Percentiles rank a stretch among this genome's conserved stretches.
phyloP scores from a whole-genome alignment of 1,140 invertebrate genomes.

The Trichonephila inaurata region DNA sequence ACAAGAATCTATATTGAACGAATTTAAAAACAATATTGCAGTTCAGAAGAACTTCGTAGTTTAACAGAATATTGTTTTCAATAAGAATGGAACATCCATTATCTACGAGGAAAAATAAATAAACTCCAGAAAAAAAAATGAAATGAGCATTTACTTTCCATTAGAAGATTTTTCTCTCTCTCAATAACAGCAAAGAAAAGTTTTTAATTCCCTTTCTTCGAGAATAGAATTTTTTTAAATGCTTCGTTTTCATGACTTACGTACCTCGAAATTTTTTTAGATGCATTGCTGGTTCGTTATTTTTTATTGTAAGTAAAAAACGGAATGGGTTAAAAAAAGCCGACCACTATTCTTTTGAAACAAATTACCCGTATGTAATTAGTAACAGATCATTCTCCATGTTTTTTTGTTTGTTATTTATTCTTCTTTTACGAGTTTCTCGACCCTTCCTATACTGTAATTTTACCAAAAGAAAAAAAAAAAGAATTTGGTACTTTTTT shows the following conservation, averaged over 20 bases:
- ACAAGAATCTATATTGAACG: no score
- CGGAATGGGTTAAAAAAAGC: neutral
- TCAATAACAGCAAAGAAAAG: neutral
- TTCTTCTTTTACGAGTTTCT: neutral
- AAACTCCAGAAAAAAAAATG: neutral
- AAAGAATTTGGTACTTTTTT: neutral
- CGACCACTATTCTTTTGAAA: neutral
- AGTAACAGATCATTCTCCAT: neutral
- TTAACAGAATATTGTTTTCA: slow-evolving; percentile 26
- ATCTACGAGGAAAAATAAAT: neutral
- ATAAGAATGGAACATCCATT: slow-evolving; percentile 49
- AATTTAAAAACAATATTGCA: no score
- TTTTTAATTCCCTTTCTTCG: slow-evolving; percentile 30
- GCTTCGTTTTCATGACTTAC: slow-evolving; percentile 25
- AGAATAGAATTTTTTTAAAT: slow-evolving; percentile 27
- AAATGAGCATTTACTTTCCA: slow-evolving; percentile 28
- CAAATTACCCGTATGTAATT: neutral
- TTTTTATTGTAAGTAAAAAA: neutral
- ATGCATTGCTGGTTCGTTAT: neutral
- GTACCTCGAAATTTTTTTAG: neutral
- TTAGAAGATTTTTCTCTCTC: slow-evolving; percentile 21
- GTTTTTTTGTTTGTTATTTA: neutral
- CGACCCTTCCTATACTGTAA: neutral
- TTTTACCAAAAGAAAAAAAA: neutral
- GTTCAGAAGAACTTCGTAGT: neutral